These are phyloP conservation scores for Zosterops lateralis DNA, from an alignment of 2,113 vertebrate genomes.

Conservation along the genomic window DNA sequence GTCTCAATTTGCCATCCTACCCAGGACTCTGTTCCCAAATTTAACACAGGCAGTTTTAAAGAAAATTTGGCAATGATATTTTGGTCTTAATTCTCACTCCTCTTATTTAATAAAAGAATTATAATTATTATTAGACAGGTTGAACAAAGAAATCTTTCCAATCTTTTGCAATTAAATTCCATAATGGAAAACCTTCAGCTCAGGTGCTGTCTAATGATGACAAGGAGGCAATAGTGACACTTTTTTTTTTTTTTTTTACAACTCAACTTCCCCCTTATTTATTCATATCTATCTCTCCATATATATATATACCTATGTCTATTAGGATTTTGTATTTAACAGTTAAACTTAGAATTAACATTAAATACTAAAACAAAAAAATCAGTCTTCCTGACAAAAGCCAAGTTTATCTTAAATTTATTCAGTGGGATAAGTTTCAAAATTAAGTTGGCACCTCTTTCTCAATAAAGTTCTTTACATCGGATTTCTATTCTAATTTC, in stretches of 20 bases:
- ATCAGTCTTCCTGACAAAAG: neutral
- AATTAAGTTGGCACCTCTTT: neutral
- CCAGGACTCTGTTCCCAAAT: neutral
- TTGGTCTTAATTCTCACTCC: neutral
- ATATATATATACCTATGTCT: neutral
- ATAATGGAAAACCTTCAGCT: neutral
- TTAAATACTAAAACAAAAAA: neutral
- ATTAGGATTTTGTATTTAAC: neutral
- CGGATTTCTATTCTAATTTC: neutral
- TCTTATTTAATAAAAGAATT: neutral
- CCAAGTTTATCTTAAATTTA: neutral
- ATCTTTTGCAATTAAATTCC: neutral
- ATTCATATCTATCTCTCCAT: neutral
- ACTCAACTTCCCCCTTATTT: neutral
- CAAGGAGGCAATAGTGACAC: fast-evolving
- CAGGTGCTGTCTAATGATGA: neutral
- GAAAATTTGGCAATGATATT: neutral
- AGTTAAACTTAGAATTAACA: neutral
- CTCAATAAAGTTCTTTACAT: neutral
- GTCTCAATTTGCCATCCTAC: neutral
- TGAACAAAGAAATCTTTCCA: neutral
- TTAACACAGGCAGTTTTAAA: neutral
- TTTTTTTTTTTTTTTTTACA: neutral
- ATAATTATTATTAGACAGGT: neutral
- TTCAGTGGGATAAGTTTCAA: neutral